Percentiles rank a stretch among this genome's conserved stretches.
Evolutionary conservation across 2,797 vertebrate species (phyloP).

Genomic region (Mastacembelus armatus): DNA sequence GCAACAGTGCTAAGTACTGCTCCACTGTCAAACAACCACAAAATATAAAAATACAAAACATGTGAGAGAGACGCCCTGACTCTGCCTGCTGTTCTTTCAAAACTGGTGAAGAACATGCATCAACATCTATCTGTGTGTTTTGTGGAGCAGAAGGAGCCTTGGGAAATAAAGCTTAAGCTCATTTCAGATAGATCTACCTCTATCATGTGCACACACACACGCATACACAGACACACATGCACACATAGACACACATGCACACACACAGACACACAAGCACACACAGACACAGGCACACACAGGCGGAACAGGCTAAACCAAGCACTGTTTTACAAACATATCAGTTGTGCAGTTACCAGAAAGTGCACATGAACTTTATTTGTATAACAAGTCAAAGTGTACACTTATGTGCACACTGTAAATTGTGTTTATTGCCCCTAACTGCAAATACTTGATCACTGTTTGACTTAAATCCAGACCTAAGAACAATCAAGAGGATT

Average conservation of each 20-base stretch:
- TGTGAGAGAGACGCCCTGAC: too few species aligned
- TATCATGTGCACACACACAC: not conserved
- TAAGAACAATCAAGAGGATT: not conserved
- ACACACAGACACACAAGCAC: not conserved
- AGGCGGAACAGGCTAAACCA: slow-evolving; percentile 11
- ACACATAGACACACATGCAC: not conserved
- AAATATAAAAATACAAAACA: too few species aligned
- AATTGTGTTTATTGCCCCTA: not conserved
- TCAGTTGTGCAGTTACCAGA: slow-evolving; percentile 27
- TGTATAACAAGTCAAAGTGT: slow-evolving; percentile 5
- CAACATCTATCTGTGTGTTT: slow-evolving; percentile 54
- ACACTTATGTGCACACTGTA: not conserved
- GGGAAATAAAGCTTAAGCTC: slow-evolving; percentile 56
- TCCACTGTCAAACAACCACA: too few species aligned
- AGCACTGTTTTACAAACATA: slow-evolving; percentile 11
- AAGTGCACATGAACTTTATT: slow-evolving; percentile 27
- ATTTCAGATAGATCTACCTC: slow-evolving; percentile 21
- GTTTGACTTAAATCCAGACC: slow-evolving; percentile 9
- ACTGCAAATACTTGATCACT: not conserved
- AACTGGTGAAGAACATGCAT: slow-evolving; percentile 38
- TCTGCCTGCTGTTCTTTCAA: slow-evolving; percentile 18
- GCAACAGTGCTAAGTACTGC: too few species aligned
- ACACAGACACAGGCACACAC: not conserved
- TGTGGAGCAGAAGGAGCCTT: slow-evolving; percentile 49
- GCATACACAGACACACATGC: not conserved